Base-by-base conservation (phyloP, 1,140 invertebrate genomes). In the Cotesia chilonis region DNA sequence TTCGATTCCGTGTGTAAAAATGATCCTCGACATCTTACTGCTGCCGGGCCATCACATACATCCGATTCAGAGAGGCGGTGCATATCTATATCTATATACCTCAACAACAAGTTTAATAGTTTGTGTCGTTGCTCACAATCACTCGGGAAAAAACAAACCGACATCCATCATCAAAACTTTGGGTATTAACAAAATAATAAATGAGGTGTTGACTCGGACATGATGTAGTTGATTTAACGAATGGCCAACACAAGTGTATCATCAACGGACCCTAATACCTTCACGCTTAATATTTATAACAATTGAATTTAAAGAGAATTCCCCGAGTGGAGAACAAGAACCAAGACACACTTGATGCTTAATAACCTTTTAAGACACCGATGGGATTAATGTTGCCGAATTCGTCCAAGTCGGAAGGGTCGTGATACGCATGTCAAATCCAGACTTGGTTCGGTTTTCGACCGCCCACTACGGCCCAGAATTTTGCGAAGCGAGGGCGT, bases 381-480 rank as follows among this genome's bases (percentile, higher is more conserved):
- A 70, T 70, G 38, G 28, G 28, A 28, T 28, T 28, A 63, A 63
- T 70, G 36, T 60, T 47, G 36, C 68, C 38, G 57, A 28, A 28
- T 28, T 28, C 28, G 28, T 28, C 59, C 68, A 66, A 63, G 57
- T 67, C 63, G 64, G 41, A 69, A 52, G 72, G 66, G 72, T 65
- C 28, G 36, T 67, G 64, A 73, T 68, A 73, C 52, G 60, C 72
- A 47, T 61, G 67, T 73, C 72, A 73, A 73, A 73, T 73, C 69
- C 61, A 64, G 51, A 20, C 47, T 52, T 6, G 52, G 28, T n/a
- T 57, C 1, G 9, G 28, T 28, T 28, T 28, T 38, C 55, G 74
- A 75, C 74, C 74, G 74, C 74, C 74, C 74, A 72, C 74, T 59
- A 66, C 70, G 74, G 54, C 12, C 17, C 52, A 38, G 59, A 57